Base-by-base conservation (phyloP, 2,113 vertebrate species). In the Onychorhynchus coronatus region DNA sequence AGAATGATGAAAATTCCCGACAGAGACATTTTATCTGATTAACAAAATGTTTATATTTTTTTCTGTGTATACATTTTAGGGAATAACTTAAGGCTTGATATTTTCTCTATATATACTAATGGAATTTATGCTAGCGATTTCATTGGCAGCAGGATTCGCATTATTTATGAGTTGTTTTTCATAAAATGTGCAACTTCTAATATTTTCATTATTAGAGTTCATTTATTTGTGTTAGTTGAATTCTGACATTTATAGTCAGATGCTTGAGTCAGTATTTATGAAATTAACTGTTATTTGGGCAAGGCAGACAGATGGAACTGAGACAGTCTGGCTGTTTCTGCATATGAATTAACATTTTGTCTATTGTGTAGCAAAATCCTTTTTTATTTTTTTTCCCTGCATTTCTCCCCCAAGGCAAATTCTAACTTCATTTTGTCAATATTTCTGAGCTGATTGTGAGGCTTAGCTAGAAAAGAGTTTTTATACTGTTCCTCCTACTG, bases 211-310 rank as follows among this genome's bases (percentile, higher is more conserved):
- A 84, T 85, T 85, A 65, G 80, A 75, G 21, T 89, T 84, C 16
- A 78, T 85, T 65, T 85, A 62, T 86, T 95, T 72, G 17, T 91
- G 46, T 83, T 94, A 85, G 39, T 44, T 92, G 58, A 88, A 82
- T 88, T 82, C 19, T 93, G 81, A 73, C 56, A 82, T 87, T 93
- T 95, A 86, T 55, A 89, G 33, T 50, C 70, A 92, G 80, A 92
- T 93, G 66, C 63, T 91, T 89, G 37, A 88, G 68, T 92, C 53
- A 33, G 58, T 88, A 82, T 89, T 96, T 92, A 76, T 88, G 37
- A 96, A 91, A 82, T 76, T 77, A 87, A 77, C 89, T 70, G 24
- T 76, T 95, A 70, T 67, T 95, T 94, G 55, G 33, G 53, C 47
- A 80, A 82, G 55, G 49, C 73, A 85, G 53, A 85, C 76, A 93